A percentile compares a stretch with the other conserved stretches of the same genome.
phyloP scores from a whole-genome alignment of 1,140 invertebrate genomes.

The Platyscapa corneri region DNA sequence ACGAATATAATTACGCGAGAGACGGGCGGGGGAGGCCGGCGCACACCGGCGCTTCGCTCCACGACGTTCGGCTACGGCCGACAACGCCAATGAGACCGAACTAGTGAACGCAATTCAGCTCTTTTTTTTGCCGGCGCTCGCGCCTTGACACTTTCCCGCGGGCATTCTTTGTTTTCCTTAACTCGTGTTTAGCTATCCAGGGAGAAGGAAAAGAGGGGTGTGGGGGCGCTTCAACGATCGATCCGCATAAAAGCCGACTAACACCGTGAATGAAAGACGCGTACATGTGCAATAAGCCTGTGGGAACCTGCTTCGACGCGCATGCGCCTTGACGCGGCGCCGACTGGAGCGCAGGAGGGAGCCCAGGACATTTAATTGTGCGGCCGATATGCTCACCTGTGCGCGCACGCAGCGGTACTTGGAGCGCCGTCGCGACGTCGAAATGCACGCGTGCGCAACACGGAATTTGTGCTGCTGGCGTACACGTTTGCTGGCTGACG shows the following conservation, averaged over 20 bases:
- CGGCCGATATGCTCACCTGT: not conserved
- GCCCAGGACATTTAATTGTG: constrained; percentile 41
- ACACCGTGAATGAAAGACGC: not conserved
- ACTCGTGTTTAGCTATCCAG: no score
- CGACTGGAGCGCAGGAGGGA: not conserved
- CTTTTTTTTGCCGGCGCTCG: not conserved
- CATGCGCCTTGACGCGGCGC: not conserved
- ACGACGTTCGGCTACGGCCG: not conserved
- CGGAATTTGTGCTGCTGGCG: not conserved
- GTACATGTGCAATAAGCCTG: not conserved
- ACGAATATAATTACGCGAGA: constrained; percentile 4
- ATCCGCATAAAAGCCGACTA: not conserved
- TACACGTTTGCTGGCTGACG: not conserved
- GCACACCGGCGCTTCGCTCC: constrained; percentile 4
- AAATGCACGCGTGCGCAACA: no score
- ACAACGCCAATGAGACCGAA: not conserved
- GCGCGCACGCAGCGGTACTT: not conserved
- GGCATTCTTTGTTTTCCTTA: no score
- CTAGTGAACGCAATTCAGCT: not conserved
- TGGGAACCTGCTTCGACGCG: not conserved
- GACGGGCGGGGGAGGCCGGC: not conserved
- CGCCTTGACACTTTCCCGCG: not conserved
- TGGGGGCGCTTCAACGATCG: not conserved
- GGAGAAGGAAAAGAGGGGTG: no score
- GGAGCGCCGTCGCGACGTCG: no score